Base-by-base conservation (phyloP, 2,113 vertebrate species). In the Fukomys damarensis region DNA sequence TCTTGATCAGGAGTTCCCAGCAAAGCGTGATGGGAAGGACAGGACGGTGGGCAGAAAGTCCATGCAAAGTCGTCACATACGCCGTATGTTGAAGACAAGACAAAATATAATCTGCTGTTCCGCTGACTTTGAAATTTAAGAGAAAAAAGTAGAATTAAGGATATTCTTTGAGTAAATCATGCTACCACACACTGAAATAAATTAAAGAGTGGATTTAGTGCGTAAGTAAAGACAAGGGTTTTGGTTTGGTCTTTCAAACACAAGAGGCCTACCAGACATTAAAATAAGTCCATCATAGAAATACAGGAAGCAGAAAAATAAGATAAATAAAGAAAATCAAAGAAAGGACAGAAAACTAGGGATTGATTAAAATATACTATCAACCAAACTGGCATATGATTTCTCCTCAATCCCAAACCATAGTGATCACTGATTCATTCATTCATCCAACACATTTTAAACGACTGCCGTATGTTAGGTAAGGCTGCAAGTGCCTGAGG, bases 1-100 rank as follows among this genome's bases (percentile, higher is more conserved):
- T 17, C 38, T 14, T 87, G 0, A 3, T 9, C 41, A 49, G 1
- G 1, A 38, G 13, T 84, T 83, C 17, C 22, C 43, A 79, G 66
- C 6, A 6, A 30, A 66, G 0, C 11, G 22, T 0, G 3, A 12
- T 20, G 3, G 1, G 24, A 3, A 17, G 26, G 30, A 10, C 10
- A 32, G 7, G 13, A 46, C 1, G 22, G 11, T 1, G 13, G 7
- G 10, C 56, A 49, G 68, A 87, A 43, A 20, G 4, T 0, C 49
- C 68, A 20, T 14, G 5, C 26, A 7, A 74, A 74, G 56, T 38
- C 35, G 2, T 46, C 5, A 2, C 8, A 2, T 1, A 35, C 24
- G 13, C 12, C 2, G 24, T 5, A 68, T 43, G 28, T 56, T 77
- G 13, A 41, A 65, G 61, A 82, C 30, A 4, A 17, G 65, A 65